phyloP scores from a whole-genome alignment of 2,113 vertebrate species.

The Melanotaenia duboulayi region DNA sequence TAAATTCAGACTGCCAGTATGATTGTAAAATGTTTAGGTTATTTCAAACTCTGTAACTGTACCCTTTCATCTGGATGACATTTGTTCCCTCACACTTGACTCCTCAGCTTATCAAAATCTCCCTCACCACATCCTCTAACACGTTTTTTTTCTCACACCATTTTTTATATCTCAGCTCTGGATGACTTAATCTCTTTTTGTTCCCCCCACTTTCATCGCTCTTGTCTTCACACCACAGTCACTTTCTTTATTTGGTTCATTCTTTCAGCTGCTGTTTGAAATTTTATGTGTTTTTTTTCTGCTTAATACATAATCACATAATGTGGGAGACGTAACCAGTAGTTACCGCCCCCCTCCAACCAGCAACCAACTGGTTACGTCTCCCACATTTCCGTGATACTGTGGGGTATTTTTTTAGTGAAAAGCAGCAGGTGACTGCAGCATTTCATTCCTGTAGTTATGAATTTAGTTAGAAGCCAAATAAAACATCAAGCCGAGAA shows the following conservation, averaged over 20 bases:
- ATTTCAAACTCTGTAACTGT: background rate
- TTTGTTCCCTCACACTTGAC: conserved; percentile 8
- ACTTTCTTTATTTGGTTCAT: background rate
- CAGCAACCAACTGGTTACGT: conserved; percentile 2
- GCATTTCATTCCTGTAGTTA: conserved; percentile 17
- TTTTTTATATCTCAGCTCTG: conserved; percentile 11
- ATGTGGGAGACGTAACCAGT: no score
- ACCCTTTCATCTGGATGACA: background rate
- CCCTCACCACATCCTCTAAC: conserved; percentile 12
- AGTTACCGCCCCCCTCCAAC: background rate
- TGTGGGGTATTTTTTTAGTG: conserved; percentile 37
- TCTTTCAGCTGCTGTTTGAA: background rate
- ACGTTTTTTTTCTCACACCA: background rate
- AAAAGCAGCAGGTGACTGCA: conserved; percentile 34
- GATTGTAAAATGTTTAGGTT: conserved; percentile 17
- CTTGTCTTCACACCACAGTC: background rate
- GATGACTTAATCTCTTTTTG: conserved; percentile 10
- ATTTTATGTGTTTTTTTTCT: conserved; percentile 1
- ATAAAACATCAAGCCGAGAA: conserved; percentile 9
- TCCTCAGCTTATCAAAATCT: conserved; percentile 23
- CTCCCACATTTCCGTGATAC: conserved; percentile 15
- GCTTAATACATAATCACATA: conserved; percentile 30
- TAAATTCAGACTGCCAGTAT: conserved; percentile 1
- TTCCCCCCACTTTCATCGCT: background rate
- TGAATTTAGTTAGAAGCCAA: conserved; percentile 20